Percentiles rank a stretch among this genome's conserved stretches.
These are phyloP conservation scores for Leguminivora glycinivorella DNA, from an alignment of 1,140 invertebrate genomes.

Conservation along the genomic window DNA sequence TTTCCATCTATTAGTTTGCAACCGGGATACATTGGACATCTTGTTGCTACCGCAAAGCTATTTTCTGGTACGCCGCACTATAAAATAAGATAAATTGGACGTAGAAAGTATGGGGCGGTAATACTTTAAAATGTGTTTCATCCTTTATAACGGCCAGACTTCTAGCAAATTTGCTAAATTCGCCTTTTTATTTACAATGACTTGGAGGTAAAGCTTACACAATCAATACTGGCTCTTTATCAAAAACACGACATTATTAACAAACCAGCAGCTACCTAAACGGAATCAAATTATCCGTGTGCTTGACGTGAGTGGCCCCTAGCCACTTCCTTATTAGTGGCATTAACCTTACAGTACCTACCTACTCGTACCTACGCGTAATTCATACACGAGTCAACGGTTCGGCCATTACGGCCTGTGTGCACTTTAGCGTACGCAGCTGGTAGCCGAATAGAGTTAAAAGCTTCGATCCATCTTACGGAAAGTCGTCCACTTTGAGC, in stretches of 20 bases:
- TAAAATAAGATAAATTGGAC: conserved; percentile 22
- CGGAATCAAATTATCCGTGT: not conserved
- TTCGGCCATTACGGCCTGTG: conserved; percentile 48
- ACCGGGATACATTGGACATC: not conserved
- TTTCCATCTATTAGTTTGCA: conserved; percentile 24
- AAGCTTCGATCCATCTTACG: conserved; percentile 69
- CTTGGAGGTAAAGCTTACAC: not conserved
- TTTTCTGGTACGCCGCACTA: conserved; percentile 16
- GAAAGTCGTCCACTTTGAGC: conserved; percentile 60
- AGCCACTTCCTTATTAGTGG: not conserved
- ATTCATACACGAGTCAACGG: conserved; percentile 36
- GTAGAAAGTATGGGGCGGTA: not conserved
- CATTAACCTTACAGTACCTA: not conserved
- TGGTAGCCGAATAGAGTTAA: conserved; percentile 62
- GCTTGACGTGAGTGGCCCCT: not conserved
- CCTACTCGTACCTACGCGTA: not conserved
- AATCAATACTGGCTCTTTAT: not conserved
- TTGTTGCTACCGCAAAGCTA: conserved; percentile 4
- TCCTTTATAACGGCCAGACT: not conserved
- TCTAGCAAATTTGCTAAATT: too few species aligned
- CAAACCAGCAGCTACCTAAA: not conserved
- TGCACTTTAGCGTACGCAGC: conserved; percentile 56
- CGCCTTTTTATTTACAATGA: not conserved
- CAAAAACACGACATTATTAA: not conserved
- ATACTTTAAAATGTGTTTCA: not conserved